Conservation (phyloP, 2,797 vertebrate species). For the Sternarchorhynchus goeldii region DNA sequence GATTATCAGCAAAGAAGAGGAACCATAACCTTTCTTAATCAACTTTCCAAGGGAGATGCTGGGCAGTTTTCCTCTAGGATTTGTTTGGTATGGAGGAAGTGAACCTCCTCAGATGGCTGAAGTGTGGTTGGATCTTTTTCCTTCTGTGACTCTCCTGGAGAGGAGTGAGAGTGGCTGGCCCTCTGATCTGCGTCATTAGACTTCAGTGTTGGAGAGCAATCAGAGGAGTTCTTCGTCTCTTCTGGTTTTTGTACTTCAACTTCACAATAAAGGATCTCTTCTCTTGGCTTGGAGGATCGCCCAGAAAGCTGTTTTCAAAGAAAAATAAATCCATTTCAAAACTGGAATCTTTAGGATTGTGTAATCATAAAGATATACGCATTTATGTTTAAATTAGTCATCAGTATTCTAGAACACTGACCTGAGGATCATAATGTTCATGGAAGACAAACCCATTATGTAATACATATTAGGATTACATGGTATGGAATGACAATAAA, state of each 20-base stretch:
- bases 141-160: conserved; percentile 33
- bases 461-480: background rate
- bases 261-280: conserved; percentile 49
- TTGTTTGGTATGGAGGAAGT: conserved; percentile 32
- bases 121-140: conserved; percentile 55
- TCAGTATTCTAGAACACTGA: background rate
- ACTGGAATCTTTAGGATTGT: background rate
- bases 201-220: conserved; percentile 32
- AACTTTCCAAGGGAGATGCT: conserved; percentile 5
- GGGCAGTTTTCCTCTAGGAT: background rate
- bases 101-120: conserved; percentile 64
- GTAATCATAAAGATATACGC: background rate
- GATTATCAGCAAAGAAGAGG: no score
- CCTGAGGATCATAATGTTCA: background rate
- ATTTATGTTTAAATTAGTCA: background rate
- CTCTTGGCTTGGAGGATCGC: conserved; percentile 5
- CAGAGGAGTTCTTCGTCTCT: background rate
- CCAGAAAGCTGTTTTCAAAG: conserved; percentile 40
- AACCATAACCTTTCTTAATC: background rate
- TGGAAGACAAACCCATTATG: background rate
- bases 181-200: conserved; percentile 43
- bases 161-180: conserved; percentile 20
- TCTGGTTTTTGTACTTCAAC: conserved; percentile 39
- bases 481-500: background rate
- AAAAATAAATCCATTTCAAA: conserved; percentile 17